Conservation (phyloP, 2,797 vertebrate species). For the Cyclopterus lumpus region DNA sequence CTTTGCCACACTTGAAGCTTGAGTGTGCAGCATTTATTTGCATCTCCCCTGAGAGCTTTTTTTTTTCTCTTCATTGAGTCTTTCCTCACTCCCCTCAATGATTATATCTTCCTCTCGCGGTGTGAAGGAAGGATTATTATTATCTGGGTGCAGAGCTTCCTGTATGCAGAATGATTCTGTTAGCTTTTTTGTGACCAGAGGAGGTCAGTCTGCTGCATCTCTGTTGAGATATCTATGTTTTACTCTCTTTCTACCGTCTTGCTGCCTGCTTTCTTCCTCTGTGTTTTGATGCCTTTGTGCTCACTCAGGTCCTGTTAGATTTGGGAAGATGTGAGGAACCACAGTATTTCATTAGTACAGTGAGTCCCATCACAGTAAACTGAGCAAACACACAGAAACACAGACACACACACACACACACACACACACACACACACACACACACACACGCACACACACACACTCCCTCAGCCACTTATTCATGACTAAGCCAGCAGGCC, state of each 20-base stretch:
- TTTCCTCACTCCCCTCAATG: conserved; percentile 22
- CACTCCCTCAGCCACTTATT: conserved; percentile 33
- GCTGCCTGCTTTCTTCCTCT: background rate
- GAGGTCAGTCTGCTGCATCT: conserved; percentile 21
- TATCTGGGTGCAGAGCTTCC: conserved; percentile 10
- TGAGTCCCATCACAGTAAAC: conserved; percentile 15
- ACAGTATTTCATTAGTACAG: conserved; percentile 36
- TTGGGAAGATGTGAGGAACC: conserved; percentile 25
- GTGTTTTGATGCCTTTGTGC: conserved; percentile 33
- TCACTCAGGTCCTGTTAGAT: conserved; percentile 35
- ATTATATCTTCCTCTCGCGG: conserved; percentile 26
- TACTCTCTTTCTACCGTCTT: background rate
- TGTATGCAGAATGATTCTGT: background rate
- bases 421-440: conserved; percentile 6
- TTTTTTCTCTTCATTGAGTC: conserved; percentile 37
- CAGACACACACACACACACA: background rate
- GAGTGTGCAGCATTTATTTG: conserved; percentile 35
- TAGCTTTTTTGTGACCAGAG: conserved; percentile 11
- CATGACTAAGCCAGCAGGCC: conserved; percentile 38
- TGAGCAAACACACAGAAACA: conserved; percentile 11
- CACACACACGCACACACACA: background rate
- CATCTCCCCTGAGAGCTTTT: conserved; percentile 24
- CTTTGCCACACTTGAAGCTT: conserved; percentile 19
- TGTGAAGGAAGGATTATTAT: conserved; percentile 31
- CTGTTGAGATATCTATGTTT: conserved; percentile 8